Percentiles rank a stretch among this genome's conserved stretches.
Conservation (phyloP, 2,797 vertebrate species). For the Tenualosa thibaudeaui region DNA sequence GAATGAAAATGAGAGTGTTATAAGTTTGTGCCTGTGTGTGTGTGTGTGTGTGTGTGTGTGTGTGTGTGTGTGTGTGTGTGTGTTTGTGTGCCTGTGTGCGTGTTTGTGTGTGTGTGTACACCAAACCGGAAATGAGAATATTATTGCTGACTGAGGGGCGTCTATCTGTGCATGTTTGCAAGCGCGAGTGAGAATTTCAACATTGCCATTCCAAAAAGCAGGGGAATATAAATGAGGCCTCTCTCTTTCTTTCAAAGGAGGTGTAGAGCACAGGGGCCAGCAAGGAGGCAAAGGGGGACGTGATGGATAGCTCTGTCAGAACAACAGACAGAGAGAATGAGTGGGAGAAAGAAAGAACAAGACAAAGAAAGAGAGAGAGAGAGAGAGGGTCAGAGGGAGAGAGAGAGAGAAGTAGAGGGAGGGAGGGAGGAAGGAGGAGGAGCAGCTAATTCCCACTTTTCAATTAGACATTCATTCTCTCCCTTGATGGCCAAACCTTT, state of each 20-base stretch:
- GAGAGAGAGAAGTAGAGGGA: not conserved
- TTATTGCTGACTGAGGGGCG: not conserved
- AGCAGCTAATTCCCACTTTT: not conserved
- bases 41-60: not conserved
- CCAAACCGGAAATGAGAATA: not conserved
- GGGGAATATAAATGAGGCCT: not conserved
- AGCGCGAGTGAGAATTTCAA: not conserved
- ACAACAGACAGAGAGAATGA: conserved; percentile 23
- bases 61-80: not conserved
- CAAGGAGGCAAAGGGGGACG: not conserved
- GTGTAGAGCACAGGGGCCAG: not conserved
- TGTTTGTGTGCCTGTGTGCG: not conserved
- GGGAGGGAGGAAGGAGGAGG: conserved; percentile 32
- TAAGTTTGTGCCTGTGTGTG: not conserved
- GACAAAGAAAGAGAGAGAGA: not conserved
- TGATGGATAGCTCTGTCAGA: conserved; percentile 2
- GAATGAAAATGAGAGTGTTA: not conserved
- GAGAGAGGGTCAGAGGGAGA: conserved; percentile 38
- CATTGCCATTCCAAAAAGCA: not conserved
- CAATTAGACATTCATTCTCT: not conserved
- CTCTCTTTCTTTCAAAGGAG: not conserved
- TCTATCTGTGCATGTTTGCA: conserved; percentile 9
- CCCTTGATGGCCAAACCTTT: not conserved
- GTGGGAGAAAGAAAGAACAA: not conserved
- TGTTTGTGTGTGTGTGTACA: not conserved